Evolutionary conservation across 1,140 invertebrate genomes (phyloP).

Genomic region (Atta colombica): DNA sequence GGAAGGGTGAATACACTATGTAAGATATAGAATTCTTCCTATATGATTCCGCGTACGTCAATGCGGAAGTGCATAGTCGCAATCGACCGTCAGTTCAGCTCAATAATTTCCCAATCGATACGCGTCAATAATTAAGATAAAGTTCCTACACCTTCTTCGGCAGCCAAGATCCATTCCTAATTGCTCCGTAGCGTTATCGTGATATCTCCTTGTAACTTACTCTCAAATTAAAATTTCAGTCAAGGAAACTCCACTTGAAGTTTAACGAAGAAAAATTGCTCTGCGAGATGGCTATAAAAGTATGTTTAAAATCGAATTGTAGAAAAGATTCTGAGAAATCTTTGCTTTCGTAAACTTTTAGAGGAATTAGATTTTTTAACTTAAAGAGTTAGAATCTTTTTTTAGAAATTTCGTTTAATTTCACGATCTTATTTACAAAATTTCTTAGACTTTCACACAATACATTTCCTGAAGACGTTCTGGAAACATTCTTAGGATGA

Average conservation of each 20-base stretch:
- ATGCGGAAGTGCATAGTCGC: conserved; percentile 24
- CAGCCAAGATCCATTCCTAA: conserved; percentile 12
- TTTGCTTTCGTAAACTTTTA: conserved; percentile 8
- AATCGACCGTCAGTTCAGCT: not conserved
- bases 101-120: conserved; percentile 34
- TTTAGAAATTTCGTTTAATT: not conserved
- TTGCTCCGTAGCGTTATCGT: conserved; percentile 38
- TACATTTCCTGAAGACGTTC: too few relatives aligned
- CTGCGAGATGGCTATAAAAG: not conserved
- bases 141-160: conserved; percentile 2
- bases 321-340: not conserved
- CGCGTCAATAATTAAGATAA: conserved; percentile 52
- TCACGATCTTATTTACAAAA: not conserved
- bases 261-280: conserved; percentile 24
- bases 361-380: not conserved
- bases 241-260: not conserved
- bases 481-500: too few relatives aligned
- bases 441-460: not conserved
- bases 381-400: not conserved
- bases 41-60: conserved; percentile 1
- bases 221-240: conserved; percentile 33
- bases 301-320: not conserved
- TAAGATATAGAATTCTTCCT: not conserved
- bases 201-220: conserved; percentile 20
- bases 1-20: not conserved